Evolutionary conservation across 2,797 vertebrate species (phyloP).

Genomic region (Thripadectes ignobilis): DNA sequence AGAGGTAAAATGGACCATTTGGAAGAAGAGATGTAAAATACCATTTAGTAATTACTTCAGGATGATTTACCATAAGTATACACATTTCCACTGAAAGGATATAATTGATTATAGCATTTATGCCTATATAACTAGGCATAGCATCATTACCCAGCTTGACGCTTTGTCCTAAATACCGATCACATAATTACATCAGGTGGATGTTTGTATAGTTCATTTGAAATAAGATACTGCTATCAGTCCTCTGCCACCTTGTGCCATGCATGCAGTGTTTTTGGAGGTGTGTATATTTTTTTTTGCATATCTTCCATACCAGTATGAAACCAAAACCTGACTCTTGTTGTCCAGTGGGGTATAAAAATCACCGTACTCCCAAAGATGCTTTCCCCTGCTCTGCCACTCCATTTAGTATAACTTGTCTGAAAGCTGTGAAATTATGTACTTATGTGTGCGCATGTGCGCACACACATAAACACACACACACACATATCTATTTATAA

Average conservation of each 20-base stretch:
- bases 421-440: not conserved
- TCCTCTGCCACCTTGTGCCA: not conserved
- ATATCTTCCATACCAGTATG: not conserved
- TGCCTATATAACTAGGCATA: not conserved
- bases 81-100: not conserved
- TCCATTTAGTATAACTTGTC: not conserved
- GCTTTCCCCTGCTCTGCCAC: rapidly evolving
- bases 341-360: not conserved
- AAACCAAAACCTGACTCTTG: not conserved
- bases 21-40: not conserved
- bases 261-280: not conserved
- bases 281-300: not conserved
- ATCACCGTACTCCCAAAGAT: not conserved
- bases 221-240: not conserved
- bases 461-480: rapidly evolving
- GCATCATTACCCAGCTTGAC: not conserved
- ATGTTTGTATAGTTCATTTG: not conserved
- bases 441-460: not conserved
- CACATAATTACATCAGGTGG: not conserved
- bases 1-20: too few relatives aligned
- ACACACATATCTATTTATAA: too few relatives aligned
- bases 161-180: not conserved
- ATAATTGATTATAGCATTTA: not conserved
- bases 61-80: not conserved
- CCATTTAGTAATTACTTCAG: not conserved